Conservation (phyloP, 2,113 vertebrate genomes). For the Anolis sagrei region DNA sequence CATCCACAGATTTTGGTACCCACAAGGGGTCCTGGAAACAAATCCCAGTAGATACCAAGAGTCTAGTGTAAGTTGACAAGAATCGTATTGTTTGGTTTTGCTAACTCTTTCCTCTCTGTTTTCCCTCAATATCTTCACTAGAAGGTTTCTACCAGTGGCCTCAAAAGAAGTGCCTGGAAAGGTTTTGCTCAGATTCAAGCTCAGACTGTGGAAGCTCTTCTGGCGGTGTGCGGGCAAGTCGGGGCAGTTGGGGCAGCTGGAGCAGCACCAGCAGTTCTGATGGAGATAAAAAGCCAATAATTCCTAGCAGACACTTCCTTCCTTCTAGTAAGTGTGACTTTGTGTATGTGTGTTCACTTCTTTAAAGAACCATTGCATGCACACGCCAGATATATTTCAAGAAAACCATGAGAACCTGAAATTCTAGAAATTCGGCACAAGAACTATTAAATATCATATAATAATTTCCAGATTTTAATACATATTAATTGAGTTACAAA, state of each 20-base stretch:
- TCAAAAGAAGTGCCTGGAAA: slow-evolving; percentile 83
- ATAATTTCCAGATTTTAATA: background rate
- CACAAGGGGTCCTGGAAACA: no score
- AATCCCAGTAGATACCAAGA: no score
- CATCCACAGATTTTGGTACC: no score
- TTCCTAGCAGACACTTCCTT: slow-evolving; percentile 76
- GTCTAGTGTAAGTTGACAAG: background rate
- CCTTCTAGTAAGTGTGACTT: slow-evolving; percentile 80
- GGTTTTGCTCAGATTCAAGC: slow-evolving; percentile 90
- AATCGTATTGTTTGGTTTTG: slow-evolving; percentile 2
- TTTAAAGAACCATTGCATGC: background rate
- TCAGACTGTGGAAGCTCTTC: slow-evolving; percentile 95
- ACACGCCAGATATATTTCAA: background rate
- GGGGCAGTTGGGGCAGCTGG: slow-evolving; percentile 98
- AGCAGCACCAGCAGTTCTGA: slow-evolving; percentile 95
- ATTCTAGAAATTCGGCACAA: background rate
- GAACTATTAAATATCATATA: background rate
- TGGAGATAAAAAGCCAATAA: slow-evolving; percentile 85
- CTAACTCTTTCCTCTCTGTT: background rate
- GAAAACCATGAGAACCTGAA: background rate
- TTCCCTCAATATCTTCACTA: slow-evolving; percentile 36
- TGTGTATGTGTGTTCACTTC: slow-evolving; percentile 9
- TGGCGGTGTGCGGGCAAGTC: slow-evolving; percentile 91
- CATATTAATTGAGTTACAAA: background rate
- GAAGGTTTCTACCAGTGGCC: slow-evolving; percentile 70